Base-by-base conservation (phyloP, 2,888 invertebrate species). In the Thereva nobilitata region DNA sequence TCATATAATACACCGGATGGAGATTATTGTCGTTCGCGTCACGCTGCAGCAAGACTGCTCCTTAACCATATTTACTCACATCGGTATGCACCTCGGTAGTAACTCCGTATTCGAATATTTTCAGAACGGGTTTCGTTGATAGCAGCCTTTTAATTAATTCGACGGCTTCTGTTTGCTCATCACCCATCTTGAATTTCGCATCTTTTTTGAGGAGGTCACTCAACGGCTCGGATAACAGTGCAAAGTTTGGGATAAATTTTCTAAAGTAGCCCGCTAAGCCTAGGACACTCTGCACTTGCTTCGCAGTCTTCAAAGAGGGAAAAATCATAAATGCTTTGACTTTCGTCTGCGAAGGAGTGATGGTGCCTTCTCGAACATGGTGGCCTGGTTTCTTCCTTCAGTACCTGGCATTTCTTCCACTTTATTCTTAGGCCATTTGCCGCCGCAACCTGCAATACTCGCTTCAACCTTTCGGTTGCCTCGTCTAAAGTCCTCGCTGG, bases 261-360 rank as follows among this genome's bases (percentile, higher is more conserved):
- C 75, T 50, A 54, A 76, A 76, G 50, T 73, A 74, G 5, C 73
- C 72, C 4, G 73, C 72, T 52, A 77, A 55, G 0, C 76, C 76
- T 5, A 76, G 49, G 64, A 76, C 76, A 61, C 74, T 73, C 37
- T 73, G 68, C 1, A 76, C 54, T 52, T 75, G 71, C 35, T 75
- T 74, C 1, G 72, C 49, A 53, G 71, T 73, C 35, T 40, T 59
- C 7, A 75, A 75, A 4, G 56, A 63, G 5, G 72, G 74, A 65
- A 73, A 77, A 1, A 71, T 69, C 10, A 57, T 7, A 6, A 77
- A 71, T 0, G 73, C 73, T 52, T 64, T 41, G n/a, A 68, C 71
- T 68, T 76, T 76, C 5, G 53, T 49, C 7, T 59, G 63, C 9
- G 73, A 72, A 34, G 74, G 74, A 23, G 59, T 68, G 3, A 77